phyloP scores from a whole-genome alignment of 2,113 vertebrate genomes.

The Pedetes capensis region DNA sequence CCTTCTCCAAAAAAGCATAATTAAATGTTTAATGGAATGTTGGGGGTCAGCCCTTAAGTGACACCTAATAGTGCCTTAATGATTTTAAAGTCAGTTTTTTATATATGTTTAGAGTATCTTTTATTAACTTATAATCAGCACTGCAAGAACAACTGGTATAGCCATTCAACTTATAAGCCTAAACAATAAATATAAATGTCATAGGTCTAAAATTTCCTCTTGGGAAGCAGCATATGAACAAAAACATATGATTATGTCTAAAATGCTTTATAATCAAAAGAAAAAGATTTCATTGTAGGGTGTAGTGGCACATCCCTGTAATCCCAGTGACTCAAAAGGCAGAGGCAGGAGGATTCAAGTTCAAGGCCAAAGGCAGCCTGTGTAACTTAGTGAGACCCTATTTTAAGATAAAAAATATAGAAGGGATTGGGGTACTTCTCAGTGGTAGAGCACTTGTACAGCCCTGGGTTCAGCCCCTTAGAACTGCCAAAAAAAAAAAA shows the following conservation, averaged over 20 bases:
- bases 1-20: not conserved
- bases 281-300: constrained; percentile 31
- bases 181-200: constrained; percentile 10
- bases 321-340: too few relatives aligned
- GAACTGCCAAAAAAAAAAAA: too few relatives aligned
- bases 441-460: too few relatives aligned
- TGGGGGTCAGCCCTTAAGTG: not conserved
- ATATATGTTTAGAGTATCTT: not conserved
- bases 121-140: constrained; percentile 1
- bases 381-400: too few relatives aligned
- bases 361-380: too few relatives aligned
- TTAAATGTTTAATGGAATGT: not conserved
- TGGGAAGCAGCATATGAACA: constrained; percentile 29
- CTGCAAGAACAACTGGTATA: not conserved
- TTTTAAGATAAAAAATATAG: too few relatives aligned
- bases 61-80: not conserved
- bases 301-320: too few relatives aligned
- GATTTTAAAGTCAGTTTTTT: not conserved
- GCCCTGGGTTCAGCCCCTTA: too few relatives aligned
- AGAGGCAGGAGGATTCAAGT: too few relatives aligned
- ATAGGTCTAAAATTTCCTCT: not conserved
- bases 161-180: constrained; percentile 1
- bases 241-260: constrained; percentile 24
- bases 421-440: too few relatives aligned
- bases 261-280: constrained; percentile 28